Conservation (phyloP, 2,888 invertebrate genomes). For the Lasioglossum malachurum region DNA sequence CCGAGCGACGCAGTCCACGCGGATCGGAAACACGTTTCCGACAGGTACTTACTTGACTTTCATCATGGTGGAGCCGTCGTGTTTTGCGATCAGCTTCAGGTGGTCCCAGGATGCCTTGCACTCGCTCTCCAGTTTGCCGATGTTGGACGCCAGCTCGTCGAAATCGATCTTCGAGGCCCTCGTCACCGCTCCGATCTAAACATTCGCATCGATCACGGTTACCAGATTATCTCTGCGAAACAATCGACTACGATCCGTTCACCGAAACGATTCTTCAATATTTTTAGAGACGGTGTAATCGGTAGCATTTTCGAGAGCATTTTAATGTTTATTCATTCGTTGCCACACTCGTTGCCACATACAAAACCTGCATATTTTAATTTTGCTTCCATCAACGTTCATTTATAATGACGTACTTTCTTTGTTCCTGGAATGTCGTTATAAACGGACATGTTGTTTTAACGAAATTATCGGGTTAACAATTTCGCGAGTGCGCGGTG, state of each 20-base stretch:
- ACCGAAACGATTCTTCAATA: too few species aligned
- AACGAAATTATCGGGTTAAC: background rate
- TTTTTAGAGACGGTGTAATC: background rate
- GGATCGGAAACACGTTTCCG: slow-evolving; percentile 24
- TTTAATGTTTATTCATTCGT: background rate
- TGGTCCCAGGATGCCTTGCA: slow-evolving; percentile 99
- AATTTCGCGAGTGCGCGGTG: background rate
- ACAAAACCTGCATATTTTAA: background rate
- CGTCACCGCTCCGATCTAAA: slow-evolving; percentile 94
- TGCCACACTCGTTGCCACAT: background rate
- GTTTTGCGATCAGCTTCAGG: slow-evolving; percentile 96
- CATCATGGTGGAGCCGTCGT: slow-evolving; percentile 95
- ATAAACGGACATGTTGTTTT: background rate
- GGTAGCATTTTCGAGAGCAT: background rate
- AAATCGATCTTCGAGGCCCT: slow-evolving; percentile 98
- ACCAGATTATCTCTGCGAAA: background rate
- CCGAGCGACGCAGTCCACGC: slow-evolving; percentile 6
- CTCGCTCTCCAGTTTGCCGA: slow-evolving; percentile 95
- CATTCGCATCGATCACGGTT: background rate
- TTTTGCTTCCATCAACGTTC: background rate
- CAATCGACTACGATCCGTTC: background rate
- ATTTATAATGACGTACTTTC: background rate
- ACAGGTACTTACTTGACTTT: slow-evolving; percentile 90
- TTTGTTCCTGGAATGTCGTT: background rate
- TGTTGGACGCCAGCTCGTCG: slow-evolving; percentile 94